Evolutionary conservation across 2,888 invertebrate species (phyloP).

Genomic region (Heliconius ethilla): DNA sequence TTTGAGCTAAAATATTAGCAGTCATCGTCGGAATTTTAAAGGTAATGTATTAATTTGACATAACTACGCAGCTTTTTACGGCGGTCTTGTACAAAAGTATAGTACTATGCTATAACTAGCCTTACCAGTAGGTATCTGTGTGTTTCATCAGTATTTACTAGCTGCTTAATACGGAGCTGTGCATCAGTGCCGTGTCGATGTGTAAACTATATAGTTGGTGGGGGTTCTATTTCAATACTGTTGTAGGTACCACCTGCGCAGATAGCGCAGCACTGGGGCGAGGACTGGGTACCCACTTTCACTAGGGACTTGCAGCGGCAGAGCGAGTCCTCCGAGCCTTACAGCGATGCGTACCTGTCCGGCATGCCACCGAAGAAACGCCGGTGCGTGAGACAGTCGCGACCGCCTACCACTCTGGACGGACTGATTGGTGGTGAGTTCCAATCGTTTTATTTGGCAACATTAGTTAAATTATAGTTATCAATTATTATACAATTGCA

Average conservation of each 20-base stretch:
- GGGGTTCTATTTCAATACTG: slow-evolving; percentile 39
- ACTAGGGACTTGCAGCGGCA: slow-evolving; percentile 90
- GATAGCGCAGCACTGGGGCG: slow-evolving; percentile 71
- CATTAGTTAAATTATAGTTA: too few species aligned
- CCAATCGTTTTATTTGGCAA: too few species aligned
- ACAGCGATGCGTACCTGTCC: slow-evolving; percentile 94
- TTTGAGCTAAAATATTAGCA: slow-evolving; percentile 3
- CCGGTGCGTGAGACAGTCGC: slow-evolving; percentile 82
- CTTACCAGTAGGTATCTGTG: neutral
- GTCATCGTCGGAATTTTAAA: neutral
- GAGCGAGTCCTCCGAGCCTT: slow-evolving; percentile 81
- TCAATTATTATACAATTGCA: too few species aligned
- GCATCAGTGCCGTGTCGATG: slow-evolving; percentile 14
- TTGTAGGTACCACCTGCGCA: slow-evolving; percentile 65
- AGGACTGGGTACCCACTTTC: slow-evolving; percentile 92
- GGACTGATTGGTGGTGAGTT: slow-evolving; percentile 61
- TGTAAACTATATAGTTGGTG: slow-evolving; percentile 29
- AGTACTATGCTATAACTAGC: neutral
- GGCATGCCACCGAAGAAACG: slow-evolving; percentile 95
- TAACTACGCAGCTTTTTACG: slow-evolving; percentile 6
- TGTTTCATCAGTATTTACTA: too few species aligned
- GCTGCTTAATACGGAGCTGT: too few species aligned
- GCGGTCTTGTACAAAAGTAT: neutral
- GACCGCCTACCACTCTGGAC: slow-evolving; percentile 61
- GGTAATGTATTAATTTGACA: slow-evolving; percentile 1